phyloP scores from a whole-genome alignment of 2,113 vertebrate genomes.

The Chionodraco myersi region DNA sequence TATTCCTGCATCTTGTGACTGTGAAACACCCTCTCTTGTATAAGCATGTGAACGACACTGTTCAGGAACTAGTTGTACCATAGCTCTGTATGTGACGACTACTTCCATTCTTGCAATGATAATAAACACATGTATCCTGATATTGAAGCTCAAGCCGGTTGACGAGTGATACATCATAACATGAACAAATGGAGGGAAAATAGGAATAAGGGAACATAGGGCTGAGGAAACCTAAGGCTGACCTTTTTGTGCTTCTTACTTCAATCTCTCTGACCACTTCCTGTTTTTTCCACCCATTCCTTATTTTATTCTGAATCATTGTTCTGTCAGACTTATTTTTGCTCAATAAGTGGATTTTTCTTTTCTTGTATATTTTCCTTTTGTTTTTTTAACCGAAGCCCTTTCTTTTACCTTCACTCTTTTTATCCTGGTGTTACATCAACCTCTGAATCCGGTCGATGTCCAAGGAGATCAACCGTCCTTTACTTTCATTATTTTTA shows the following conservation, averaged over 20 bases:
- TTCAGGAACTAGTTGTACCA: too few species aligned
- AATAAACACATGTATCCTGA: too few species aligned
- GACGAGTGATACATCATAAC: too few species aligned
- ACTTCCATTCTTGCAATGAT: too few species aligned
- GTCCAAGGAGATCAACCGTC: conserved; percentile 5
- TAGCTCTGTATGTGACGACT: too few species aligned
- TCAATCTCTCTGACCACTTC: conserved; percentile 3
- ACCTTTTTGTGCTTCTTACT: conserved; percentile 4
- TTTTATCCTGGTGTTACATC: conserved; percentile 24
- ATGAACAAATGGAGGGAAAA: too few species aligned
- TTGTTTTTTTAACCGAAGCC: conserved; percentile 19
- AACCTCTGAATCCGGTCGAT: conserved; percentile 1
- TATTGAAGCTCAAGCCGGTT: too few species aligned
- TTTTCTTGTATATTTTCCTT: background rate
- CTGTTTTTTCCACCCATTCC: background rate
- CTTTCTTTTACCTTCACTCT: conserved; percentile 4
- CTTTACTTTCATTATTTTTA: background rate
- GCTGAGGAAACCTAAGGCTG: too few species aligned
- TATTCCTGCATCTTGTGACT: too few species aligned
- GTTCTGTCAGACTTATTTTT: background rate
- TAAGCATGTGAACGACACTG: too few species aligned
- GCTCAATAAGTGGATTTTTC: conserved; percentile 6
- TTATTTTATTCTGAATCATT: background rate
- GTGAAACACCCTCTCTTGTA: too few species aligned
- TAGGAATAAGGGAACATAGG: too few species aligned